Evolutionary conservation across 92 coral and sea anemone species (phyloP).

Genomic region (Siderastrea radians): DNA sequence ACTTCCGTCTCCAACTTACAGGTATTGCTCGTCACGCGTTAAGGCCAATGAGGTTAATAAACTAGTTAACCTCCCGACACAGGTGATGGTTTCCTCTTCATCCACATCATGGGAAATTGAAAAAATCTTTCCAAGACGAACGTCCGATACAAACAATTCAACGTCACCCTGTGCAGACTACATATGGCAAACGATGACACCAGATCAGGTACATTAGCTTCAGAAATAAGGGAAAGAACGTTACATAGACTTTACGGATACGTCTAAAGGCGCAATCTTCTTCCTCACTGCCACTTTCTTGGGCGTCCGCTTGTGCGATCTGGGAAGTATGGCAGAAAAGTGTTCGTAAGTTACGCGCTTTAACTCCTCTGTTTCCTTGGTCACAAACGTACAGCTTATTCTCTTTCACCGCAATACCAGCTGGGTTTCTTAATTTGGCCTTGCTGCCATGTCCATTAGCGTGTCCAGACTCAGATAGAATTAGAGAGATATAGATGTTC

Average conservation of each 20-base stretch:
- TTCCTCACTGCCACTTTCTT: slow-evolving; percentile 39
- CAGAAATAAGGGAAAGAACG: slow-evolving; percentile 45
- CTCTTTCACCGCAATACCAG: slow-evolving; percentile 22
- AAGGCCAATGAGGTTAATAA: too few species aligned
- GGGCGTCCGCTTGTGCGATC: not conserved
- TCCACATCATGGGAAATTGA: slow-evolving; percentile 23
- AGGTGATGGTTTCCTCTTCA: slow-evolving; percentile 21
- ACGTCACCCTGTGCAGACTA: slow-evolving; percentile 17
- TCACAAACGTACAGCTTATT: slow-evolving; percentile 49
- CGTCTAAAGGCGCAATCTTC: not conserved
- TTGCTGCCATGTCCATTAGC: too few species aligned
- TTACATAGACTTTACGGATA: slow-evolving; percentile 35
- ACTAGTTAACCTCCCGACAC: not conserved
- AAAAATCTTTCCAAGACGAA: slow-evolving; percentile 24
- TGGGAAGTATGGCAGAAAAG: slow-evolving; percentile 37
- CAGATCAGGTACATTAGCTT: slow-evolving; percentile 28
- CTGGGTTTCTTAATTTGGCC: too few species aligned
- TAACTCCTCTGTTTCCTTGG: slow-evolving; percentile 36
- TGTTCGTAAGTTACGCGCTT: slow-evolving; percentile 17
- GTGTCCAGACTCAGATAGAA: too few species aligned
- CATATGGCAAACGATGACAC: slow-evolving; percentile 48
- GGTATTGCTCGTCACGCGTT: too few species aligned
- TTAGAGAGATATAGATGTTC: too few species aligned
- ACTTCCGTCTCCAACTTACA: too few species aligned
- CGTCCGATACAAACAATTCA: slow-evolving; percentile 37